Evolutionary conservation across 2,888 invertebrate species (phyloP), one percentile per base, ranked within the genome.

Genomic region (Gortyna flavago): DNA sequence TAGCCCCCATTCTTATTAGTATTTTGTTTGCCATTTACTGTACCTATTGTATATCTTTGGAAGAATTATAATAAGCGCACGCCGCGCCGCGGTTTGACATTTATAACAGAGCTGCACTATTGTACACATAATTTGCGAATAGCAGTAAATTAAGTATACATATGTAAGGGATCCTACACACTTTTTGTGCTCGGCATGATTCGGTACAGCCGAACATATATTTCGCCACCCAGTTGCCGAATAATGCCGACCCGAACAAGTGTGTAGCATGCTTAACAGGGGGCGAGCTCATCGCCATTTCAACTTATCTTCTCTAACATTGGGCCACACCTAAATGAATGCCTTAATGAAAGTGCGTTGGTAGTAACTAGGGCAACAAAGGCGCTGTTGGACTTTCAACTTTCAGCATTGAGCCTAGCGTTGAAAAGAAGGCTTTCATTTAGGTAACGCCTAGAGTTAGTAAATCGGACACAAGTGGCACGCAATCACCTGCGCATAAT

Each of bases 1-100:
- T 9, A 21, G 2, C 8, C 32, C 4, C 0, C 1, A 9, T 18
- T 61, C 21, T 61, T 1, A 0, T 1, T 8, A 0, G 2, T 1
- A 9, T 61, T 32, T 4, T 21, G 18, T 21, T 21, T 32, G 32
- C 3, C 32, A 32, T 61, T 32, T 61, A 4, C 32, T 13, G 11
- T n/a, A n/a, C n/a, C n/a, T n/a, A n/a, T n/a, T 29, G 8, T 61
- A 18, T 8, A 2, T 8, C 3, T 61, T 61, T 32, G 61, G 32
- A 32, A 4, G 32, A 8, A 61, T 61, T 61, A 18, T 21, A 18
- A 1, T 21, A 25, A 11, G 9, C 9, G 8, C 18, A 41, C 44
- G 21, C 6, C 29, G 0, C 44, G 21, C 6, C 29, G 0, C 21
- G 44, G 21, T 21, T 67, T 48, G 13, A 32, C 25, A 13, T 41